phyloP scores from a whole-genome alignment of 2,113 vertebrate genomes.

The Microcebus murinus region DNA sequence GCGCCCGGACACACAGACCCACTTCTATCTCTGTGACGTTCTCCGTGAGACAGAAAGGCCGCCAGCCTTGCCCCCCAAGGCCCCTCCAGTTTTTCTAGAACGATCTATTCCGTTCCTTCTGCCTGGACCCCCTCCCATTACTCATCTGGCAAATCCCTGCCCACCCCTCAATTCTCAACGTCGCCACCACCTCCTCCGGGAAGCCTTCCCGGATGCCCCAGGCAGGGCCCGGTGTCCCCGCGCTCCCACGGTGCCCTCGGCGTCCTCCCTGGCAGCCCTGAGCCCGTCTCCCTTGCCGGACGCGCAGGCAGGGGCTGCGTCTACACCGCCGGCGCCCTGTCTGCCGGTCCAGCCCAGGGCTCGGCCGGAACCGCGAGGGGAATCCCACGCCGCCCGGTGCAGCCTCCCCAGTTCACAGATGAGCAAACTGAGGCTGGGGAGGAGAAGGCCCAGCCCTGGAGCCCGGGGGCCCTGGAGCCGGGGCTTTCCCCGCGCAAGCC shows the following conservation, averaged over 20 bases:
- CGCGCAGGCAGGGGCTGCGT: rapidly evolving
- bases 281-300: neutral
- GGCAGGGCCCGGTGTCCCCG: neutral
- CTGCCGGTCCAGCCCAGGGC: neutral
- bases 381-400: neutral
- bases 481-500: neutral
- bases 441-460: neutral
- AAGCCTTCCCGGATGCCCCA: neutral
- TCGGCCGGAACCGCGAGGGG: neutral
- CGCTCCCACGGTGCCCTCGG: rapidly evolving
- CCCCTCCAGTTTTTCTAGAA: neutral
- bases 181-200: neutral
- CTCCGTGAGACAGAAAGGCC: too few relatives aligned
- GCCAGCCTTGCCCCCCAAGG: too few relatives aligned
- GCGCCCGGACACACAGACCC: neutral
- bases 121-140: neutral
- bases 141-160: neutral
- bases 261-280: rapidly evolving
- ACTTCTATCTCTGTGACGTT: neutral
- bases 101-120: neutral
- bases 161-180: neutral
- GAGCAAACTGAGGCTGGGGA: neutral
- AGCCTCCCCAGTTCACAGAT: neutral
- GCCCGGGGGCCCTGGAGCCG: neutral
- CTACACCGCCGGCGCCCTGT: rapidly evolving